Base-by-base conservation (phyloP, 2,113 vertebrate species). In the Trochalopteron elliotii region DNA sequence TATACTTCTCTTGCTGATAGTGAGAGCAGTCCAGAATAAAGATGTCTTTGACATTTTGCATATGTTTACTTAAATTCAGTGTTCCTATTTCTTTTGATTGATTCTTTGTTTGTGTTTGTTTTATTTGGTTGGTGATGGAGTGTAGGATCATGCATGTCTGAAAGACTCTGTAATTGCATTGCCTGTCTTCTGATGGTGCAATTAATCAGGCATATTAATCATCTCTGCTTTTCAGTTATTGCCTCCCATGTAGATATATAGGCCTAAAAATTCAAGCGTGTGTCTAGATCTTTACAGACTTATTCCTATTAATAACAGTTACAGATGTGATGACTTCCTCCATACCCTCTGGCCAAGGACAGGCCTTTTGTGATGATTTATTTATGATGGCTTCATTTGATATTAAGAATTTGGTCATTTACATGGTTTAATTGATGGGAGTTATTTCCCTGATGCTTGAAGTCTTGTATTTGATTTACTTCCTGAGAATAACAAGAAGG, bases 181-280 rank as follows among this genome's bases (percentile, higher is more conserved):
- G 78, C 78, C 55, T 85, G 67, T 86, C 75, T 87, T 94, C 53
- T 87, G 84, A 90, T 80, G 64, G 75, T 47, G 59, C 64, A 93
- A 80, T 94, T 96, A 94, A 94, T 91, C 86, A 91, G 59, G 63
- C 63, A 70, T 85, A 91, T 93, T 96, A 95, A 95, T 93, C 15
- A 72, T 61, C 49, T 50, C 69, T 57, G 15, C 44, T 83, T 95
- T 85, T 81, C 81, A 89, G 33, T 91, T 89, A 82, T 76, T 93
- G 74, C 53, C 30, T 95, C 53, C 44, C 25, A n/a, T 55, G 44
- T 45, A 91, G 70, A 77, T 40, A 76, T 53, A 69, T 15, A 72
- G 45, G 11, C 31, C 25, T 67, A 33, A 93, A 89, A 94, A 95
- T 78, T 84, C 69, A 91, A 91, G 65, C 74, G 35, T 21, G 21